Conservation (phyloP, 92 coral and sea anemone species). For the Porites cylindrica region DNA sequence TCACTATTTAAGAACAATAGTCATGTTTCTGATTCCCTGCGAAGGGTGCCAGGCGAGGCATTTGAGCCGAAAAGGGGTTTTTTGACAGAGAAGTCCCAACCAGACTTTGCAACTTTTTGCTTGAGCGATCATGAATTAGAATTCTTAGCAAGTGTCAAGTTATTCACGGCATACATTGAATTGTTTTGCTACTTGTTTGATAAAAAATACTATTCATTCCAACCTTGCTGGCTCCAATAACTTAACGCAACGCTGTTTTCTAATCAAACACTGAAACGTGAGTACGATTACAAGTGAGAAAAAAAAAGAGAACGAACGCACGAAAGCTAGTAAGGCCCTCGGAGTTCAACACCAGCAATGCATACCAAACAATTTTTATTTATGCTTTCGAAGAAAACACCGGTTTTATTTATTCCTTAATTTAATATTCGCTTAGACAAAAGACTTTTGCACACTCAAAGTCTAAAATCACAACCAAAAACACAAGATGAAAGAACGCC, state of each 20-base stretch:
- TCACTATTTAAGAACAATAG: constrained; percentile 23
- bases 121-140: constrained; percentile 35
- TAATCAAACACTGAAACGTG: not conserved
- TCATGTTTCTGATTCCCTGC: constrained; percentile 2
- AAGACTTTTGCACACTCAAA: constrained; percentile 5
- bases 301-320: not conserved
- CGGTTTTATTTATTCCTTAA: constrained; percentile 44
- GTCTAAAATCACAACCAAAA: constrained; percentile 13
- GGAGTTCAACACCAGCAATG: not conserved
- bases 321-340: not conserved
- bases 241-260: constrained; percentile 17
- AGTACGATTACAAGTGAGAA: not conserved
- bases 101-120: constrained; percentile 47
- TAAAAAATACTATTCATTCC: constrained; percentile 33
- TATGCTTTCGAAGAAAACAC: constrained; percentile 19
- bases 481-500: not conserved
- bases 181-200: constrained; percentile 43
- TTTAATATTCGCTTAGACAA: constrained; percentile 40
- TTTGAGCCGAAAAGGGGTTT: constrained; percentile 4
- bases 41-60: constrained; percentile 7
- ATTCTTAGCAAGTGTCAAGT: constrained; percentile 55
- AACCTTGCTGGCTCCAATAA: constrained; percentile 12
- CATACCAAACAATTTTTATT: constrained; percentile 17
- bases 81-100: not conserved
- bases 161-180: constrained; percentile 32